Evolutionary conservation across 2,113 vertebrate species (phyloP), one percentile per base, ranked within the genome.

Genomic region (Alexandromys fortis): DNA sequence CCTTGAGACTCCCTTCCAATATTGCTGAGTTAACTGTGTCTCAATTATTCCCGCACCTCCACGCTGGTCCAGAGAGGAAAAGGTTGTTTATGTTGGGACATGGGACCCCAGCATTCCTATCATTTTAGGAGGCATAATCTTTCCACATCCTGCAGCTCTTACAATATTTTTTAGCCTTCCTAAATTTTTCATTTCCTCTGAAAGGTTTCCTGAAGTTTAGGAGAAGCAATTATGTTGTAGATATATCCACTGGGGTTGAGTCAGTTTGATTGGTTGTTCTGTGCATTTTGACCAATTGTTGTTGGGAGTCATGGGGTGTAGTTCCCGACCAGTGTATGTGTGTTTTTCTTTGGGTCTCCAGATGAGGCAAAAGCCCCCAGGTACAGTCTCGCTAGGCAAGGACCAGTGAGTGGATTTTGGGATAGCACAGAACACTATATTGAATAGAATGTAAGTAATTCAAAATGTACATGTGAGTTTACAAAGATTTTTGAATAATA

Each of bases 401-500:
- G 63, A 65, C 22, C 24, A 65, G 63, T 65, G 24, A 65, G 24
- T 65, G 63, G 3, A 65, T 10, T 65, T 65, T 28, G 63, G 24
- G 9, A 65, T 26, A 65, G 63, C 24, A 26, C 9, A 65, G 26
- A 65, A 65, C 9, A 3, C 24, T 28, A 49, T n/a, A 24, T 28
- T 9, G 82, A 52, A 42, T 17, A 28, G 96, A 87, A 85, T 47
- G 4, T 77, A 95, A 8, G 1, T 85, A 63, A 78, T 90, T 75
- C 7, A 89, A 90, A 65, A 28, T 70, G 0, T 79, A 92, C 52
- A 92, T 26, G n/a, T 70, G 35, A 96, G 6, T 92, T 89, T 85
- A 61, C 17, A 89, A 82, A 91, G 68, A 94, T 28, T 86, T 85
- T 91, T 89, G 45, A 94, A 93, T 82, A 4, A 81, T 61, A 42